Percentiles rank a stretch among this genome's conserved stretches.
These are phyloP conservation scores for Anolis apletophallus DNA, from an alignment of 2,797 vertebrate species.

Conservation along the genomic window DNA sequence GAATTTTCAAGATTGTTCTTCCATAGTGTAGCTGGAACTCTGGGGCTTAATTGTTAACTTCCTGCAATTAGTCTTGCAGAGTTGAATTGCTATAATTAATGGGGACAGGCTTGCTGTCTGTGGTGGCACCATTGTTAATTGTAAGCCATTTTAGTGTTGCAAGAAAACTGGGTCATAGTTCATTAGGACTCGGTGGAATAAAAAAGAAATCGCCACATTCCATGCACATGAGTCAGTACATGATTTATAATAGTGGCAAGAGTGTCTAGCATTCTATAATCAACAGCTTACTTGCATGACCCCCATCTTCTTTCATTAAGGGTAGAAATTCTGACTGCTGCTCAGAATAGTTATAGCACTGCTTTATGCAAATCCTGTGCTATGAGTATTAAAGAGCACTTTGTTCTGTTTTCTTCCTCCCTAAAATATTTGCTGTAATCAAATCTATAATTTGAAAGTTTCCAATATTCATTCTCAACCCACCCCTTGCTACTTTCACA, in stretches of 20 bases:
- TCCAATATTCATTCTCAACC: background rate
- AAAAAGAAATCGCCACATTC: conserved; percentile 31
- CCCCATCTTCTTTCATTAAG: background rate
- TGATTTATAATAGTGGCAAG: background rate
- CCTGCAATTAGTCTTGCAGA: conserved; percentile 26
- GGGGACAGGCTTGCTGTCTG: conserved; percentile 14
- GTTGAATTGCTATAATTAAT: conserved; percentile 35
- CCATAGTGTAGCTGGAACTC: background rate
- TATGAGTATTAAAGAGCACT: background rate
- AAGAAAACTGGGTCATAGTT: conserved; percentile 38
- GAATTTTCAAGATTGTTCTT: conserved; percentile 27
- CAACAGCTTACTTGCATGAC: background rate
- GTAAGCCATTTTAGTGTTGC: conserved; percentile 23
- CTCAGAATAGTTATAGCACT: background rate
- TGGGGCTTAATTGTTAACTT: conserved; percentile 25
- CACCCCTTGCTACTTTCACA: background rate
- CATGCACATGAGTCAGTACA: conserved; percentile 11
- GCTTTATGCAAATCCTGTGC: background rate
- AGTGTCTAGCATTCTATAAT: background rate
- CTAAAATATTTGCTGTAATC: background rate
- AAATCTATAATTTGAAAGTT: background rate
- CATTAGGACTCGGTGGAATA: conserved; percentile 24
- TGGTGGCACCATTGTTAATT: conserved; percentile 34
- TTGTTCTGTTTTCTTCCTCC: background rate
- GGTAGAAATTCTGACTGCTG: background rate